Percentiles rank a stretch among this genome's conserved stretches.
These are phyloP conservation scores for Salvelinus alpinus DNA, from an alignment of 2,113 vertebrate genomes.

Conservation along the genomic window DNA sequence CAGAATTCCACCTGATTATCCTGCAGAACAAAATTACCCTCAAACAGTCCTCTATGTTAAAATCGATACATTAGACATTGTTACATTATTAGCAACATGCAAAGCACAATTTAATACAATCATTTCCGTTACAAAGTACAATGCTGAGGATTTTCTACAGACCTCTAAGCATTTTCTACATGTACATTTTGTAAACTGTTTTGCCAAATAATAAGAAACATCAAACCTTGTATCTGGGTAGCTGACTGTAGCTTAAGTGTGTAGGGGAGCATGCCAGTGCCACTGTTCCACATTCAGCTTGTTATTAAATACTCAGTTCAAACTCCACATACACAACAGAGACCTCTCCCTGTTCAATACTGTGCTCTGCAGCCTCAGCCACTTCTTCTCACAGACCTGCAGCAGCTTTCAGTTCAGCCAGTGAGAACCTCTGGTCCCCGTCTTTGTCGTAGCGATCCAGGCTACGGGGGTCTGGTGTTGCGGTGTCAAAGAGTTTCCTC, in stretches of 20 bases:
- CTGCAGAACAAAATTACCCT: conserved; percentile 38
- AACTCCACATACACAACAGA: not conserved
- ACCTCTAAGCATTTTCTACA: too few relatives aligned
- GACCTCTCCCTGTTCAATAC: not conserved
- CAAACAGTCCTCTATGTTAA: conserved; percentile 23
- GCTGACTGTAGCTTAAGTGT: not conserved
- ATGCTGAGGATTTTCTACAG: conserved; percentile 38
- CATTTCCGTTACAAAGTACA: conserved; percentile 14
- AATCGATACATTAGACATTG: conserved; percentile 60
- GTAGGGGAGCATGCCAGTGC: not conserved
- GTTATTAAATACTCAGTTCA: conserved; percentile 2
- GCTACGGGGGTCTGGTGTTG: not conserved
- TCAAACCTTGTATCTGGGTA: not conserved
- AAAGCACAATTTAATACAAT: conserved; percentile 46
- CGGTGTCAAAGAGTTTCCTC: conserved; percentile 4
- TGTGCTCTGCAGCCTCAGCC: not conserved
- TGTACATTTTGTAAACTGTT: not conserved
- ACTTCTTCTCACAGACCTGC: conserved; percentile 6
- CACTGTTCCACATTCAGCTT: conserved; percentile 4
- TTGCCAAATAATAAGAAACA: not conserved
- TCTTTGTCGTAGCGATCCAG: conserved; percentile 19
- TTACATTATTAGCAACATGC: conserved; percentile 66
- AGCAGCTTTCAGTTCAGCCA: conserved; percentile 15
- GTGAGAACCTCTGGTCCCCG: conserved; percentile 14
- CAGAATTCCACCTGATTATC: conserved; percentile 40